phyloP scores from a whole-genome alignment of 2,113 vertebrate genomes.

The Corythaixoides concolor region DNA sequence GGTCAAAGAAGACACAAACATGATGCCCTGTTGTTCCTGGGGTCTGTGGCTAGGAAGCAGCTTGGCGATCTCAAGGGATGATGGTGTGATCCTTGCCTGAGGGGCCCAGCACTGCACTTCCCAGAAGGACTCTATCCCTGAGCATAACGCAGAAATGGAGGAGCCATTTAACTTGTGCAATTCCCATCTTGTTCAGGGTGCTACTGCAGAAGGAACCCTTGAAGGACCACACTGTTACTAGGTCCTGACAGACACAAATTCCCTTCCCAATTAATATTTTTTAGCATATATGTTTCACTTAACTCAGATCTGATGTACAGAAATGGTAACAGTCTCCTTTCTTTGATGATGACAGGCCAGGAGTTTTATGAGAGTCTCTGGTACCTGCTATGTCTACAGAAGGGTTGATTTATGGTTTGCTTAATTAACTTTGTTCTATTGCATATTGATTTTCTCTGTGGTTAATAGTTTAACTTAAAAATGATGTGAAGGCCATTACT shows the following conservation, averaged over 20 bases:
- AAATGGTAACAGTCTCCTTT: background rate
- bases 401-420: background rate
- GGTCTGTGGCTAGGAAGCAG: background rate
- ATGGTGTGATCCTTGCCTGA: background rate
- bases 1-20: background rate
- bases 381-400: background rate
- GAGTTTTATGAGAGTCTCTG: background rate
- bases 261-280: background rate
- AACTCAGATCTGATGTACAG: background rate
- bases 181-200: background rate
- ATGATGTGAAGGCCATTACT: background rate
- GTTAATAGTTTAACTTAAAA: slow-evolving; percentile 44
- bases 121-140: background rate
- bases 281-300: background rate
- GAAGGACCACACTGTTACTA: background rate
- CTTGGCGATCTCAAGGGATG: background rate
- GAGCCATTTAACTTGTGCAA: background rate
- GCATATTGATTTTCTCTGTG: slow-evolving; percentile 40
- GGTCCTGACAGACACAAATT: background rate
- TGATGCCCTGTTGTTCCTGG: background rate
- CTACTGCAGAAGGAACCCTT: background rate
- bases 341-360: background rate
- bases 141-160: background rate
- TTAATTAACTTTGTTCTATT: slow-evolving; percentile 20
- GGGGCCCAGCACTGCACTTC: background rate